These are phyloP conservation scores for Leucoraja erinaceus DNA, from an alignment of 2,113 vertebrate genomes.

Conservation along the genomic window DNA sequence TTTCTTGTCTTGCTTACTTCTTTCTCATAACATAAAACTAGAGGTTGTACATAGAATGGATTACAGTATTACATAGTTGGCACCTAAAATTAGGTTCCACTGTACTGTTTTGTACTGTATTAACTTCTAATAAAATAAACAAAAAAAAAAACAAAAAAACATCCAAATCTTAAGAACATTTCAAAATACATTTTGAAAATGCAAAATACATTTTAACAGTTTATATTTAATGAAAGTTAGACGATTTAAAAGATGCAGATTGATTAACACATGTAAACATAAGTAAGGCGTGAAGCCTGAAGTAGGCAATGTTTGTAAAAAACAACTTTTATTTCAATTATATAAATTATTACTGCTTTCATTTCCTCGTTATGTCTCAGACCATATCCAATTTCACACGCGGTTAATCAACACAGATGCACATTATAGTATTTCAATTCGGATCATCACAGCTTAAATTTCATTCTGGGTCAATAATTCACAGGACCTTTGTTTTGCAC, in stretches of 20 bases:
- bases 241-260: neutral
- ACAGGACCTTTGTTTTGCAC: neutral
- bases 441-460: neutral
- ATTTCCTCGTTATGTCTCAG: neutral
- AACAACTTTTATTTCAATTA: neutral
- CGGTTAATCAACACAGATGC: neutral
- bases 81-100: too few species aligned
- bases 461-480: neutral
- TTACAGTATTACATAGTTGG: too few species aligned
- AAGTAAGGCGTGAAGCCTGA: too few species aligned
- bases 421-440: neutral
- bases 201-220: neutral
- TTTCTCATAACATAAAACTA: too few species aligned
- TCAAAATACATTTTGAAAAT: neutral
- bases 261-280: too few species aligned
- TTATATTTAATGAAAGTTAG: neutral
- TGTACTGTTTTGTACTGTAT: too few species aligned
- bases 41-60: too few species aligned
- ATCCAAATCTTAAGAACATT: neutral
- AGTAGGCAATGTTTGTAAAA: neutral
- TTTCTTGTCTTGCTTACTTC: too few species aligned
- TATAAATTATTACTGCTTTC: too few species aligned
- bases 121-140: too few species aligned
- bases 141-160: too few species aligned
- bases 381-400: neutral